Percentiles rank a stretch among this genome's conserved stretches.
Evolutionary conservation across 2,797 vertebrate genomes (phyloP).

Genomic region (Cyclura pinguis): DNA sequence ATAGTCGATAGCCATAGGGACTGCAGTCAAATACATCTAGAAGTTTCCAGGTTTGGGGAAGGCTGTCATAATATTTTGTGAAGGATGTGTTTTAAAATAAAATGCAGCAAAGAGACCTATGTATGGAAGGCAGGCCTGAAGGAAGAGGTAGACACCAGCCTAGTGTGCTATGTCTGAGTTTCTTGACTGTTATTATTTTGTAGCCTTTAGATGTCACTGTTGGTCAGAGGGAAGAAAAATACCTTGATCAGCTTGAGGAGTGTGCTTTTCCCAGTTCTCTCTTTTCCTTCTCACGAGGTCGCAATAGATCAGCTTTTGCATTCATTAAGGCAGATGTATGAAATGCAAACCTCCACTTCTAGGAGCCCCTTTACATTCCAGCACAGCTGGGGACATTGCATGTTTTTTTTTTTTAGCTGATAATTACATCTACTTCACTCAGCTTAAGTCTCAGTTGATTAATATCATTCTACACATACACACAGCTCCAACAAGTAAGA

Average conservation of each 20-base stretch:
- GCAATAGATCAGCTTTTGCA: background rate
- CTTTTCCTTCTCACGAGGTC: constrained; percentile 25
- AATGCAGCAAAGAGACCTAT: background rate
- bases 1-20: background rate
- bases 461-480: constrained; percentile 40
- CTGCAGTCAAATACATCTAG: background rate
- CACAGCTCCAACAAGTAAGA: constrained; percentile 40
- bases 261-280: background rate
- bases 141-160: background rate
- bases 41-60: background rate
- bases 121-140: background rate
- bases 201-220: constrained; percentile 63
- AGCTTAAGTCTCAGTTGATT: constrained; percentile 43
- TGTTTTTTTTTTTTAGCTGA: constrained; percentile 32
- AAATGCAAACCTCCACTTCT: constrained; percentile 30
- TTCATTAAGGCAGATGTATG: constrained; percentile 31
- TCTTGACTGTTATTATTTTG: accelerated
- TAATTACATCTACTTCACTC: constrained; percentile 55
- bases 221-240: constrained; percentile 26
- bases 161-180: accelerated
- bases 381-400: constrained; percentile 42
- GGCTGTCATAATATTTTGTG: background rate
- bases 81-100: background rate
- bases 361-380: background rate
- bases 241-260: background rate